A percentile compares a stretch with the other conserved stretches of the same genome.
Conservation (phyloP, 2,797 vertebrate species). For the Mormyrops attenuatus region DNA sequence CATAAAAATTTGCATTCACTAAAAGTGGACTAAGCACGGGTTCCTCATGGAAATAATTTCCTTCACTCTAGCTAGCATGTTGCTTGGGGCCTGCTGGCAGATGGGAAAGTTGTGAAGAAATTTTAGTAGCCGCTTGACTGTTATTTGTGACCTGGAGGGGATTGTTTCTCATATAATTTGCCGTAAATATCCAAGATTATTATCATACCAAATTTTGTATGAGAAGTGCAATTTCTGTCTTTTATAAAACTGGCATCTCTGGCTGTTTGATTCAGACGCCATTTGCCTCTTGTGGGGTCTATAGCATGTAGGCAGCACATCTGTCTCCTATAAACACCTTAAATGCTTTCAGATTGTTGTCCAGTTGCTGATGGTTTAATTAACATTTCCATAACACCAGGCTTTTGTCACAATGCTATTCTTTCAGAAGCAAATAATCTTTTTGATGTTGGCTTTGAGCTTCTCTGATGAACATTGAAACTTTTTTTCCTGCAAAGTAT, state of each 20-base stretch:
- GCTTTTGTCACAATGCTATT: background rate
- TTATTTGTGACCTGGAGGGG: background rate
- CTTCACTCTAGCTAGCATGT: background rate
- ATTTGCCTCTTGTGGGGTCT: background rate
- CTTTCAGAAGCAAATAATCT: background rate
- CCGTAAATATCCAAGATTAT: background rate
- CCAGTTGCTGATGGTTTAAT: background rate
- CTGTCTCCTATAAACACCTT: background rate
- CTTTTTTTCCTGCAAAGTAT: background rate
- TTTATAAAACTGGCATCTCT: background rate
- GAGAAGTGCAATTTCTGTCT: background rate
- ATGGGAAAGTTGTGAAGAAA: background rate
- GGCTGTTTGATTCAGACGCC: background rate
- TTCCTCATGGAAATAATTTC: slow-evolving; percentile 8
- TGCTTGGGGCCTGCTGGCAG: background rate
- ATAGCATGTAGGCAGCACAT: background rate
- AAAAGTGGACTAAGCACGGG: background rate
- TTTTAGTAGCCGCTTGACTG: background rate
- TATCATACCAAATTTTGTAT: background rate
- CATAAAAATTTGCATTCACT: background rate
- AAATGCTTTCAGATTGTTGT: background rate
- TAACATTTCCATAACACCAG: background rate
- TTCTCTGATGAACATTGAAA: background rate
- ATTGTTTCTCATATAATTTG: background rate
- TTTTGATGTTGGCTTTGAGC: background rate